Percentiles rank a stretch among this genome's conserved stretches.
phyloP scores from a whole-genome alignment of 2,797 vertebrate species.

The Chelidonichthys spinosus region DNA sequence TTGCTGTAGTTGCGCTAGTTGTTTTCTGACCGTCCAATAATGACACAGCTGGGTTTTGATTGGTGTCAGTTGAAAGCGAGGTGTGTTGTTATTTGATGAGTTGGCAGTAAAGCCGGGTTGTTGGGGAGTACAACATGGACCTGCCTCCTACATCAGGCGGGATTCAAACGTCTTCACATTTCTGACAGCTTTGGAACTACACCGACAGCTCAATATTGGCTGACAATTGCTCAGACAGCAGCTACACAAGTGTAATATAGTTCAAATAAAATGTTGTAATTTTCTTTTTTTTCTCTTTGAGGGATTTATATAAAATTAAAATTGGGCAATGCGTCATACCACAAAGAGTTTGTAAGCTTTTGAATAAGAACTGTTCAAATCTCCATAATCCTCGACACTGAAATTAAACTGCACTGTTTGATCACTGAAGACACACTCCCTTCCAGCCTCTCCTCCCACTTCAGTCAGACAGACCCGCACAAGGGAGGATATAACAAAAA shows the following conservation, averaged over 20 bases:
- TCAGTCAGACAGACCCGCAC: constrained; percentile 19
- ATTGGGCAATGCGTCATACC: constrained; percentile 61
- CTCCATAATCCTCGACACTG: constrained; percentile 74
- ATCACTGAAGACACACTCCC: constrained; percentile 52
- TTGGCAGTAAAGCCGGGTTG: too few relatives aligned
- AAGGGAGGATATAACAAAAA: not conserved
- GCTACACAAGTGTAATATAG: constrained; percentile 32
- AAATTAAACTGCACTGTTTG: constrained; percentile 70
- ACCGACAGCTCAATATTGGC: constrained; percentile 25
- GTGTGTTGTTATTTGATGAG: too few relatives aligned
- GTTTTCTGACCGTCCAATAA: too few relatives aligned
- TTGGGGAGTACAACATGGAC: not conserved
- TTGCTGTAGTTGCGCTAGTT: too few relatives aligned
- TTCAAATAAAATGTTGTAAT: constrained; percentile 42
- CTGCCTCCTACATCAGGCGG: not conserved
- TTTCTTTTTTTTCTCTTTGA: constrained; percentile 45
- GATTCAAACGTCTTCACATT: not conserved
- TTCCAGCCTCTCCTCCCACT: constrained; percentile 55
- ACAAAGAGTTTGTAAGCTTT: constrained; percentile 66
- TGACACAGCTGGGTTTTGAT: too few relatives aligned
- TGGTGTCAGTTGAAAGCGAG: too few relatives aligned
- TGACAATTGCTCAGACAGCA: constrained; percentile 35
- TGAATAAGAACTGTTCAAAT: constrained; percentile 67
- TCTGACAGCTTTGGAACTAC: not conserved
- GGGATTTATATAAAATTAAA: constrained; percentile 70